A percentile compares a stretch with the other conserved stretches of the same genome.
Evolutionary conservation across 2,113 vertebrate genomes (phyloP).

Genomic region (Acrocephalus arundinaceus): DNA sequence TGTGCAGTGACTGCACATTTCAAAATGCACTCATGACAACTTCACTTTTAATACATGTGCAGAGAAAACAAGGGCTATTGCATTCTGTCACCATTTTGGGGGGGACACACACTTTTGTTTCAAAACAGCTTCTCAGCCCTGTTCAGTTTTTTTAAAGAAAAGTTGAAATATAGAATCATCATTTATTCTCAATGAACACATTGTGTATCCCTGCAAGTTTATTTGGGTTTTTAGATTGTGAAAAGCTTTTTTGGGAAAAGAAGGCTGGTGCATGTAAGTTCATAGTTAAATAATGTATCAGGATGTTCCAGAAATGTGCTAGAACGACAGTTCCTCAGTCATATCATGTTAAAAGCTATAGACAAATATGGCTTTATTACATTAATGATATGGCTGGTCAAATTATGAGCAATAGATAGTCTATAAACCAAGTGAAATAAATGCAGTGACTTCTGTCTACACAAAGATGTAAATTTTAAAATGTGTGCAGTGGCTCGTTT

Average conservation of each 20-base stretch:
- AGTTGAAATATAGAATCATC: background rate
- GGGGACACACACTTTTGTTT: background rate
- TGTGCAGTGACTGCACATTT: background rate
- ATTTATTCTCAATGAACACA: background rate
- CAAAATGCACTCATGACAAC: background rate
- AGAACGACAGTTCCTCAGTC: background rate
- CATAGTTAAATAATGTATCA: background rate
- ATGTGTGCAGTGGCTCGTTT: background rate
- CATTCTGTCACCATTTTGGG: background rate
- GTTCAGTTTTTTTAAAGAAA: background rate
- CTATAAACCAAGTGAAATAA: background rate
- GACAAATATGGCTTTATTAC: background rate
- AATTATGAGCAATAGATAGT: background rate
- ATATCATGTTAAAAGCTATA: background rate
- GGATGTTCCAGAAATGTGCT: background rate
- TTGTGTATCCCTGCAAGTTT: background rate
- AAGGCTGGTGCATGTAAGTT: background rate
- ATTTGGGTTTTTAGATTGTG: background rate
- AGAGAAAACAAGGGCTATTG: background rate
- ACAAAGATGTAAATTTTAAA: background rate
- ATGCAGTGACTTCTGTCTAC: background rate
- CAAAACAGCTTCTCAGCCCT: background rate
- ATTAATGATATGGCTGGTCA: background rate
- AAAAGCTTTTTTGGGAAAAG: background rate
- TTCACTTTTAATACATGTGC: background rate